phyloP scores from a whole-genome alignment of 2,797 vertebrate genomes.

The Sebastes oblongus region DNA sequence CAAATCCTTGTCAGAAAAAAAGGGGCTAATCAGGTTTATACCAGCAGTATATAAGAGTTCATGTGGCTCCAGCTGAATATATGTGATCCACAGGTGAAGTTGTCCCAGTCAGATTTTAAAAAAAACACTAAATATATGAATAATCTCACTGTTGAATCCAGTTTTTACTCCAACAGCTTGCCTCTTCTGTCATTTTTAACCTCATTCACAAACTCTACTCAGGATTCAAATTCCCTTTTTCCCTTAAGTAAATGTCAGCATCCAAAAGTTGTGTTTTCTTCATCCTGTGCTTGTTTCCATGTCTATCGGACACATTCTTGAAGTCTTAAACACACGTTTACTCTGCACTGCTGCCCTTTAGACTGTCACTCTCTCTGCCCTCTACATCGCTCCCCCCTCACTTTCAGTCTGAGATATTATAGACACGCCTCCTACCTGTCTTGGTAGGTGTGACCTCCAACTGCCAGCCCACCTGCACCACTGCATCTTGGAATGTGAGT shows the following conservation, averaged over 20 bases:
- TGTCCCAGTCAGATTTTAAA: background rate
- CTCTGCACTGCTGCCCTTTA: conserved; percentile 62
- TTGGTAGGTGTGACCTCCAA: conserved; percentile 77
- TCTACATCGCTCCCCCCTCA: conserved; percentile 13
- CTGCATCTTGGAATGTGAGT: conserved; percentile 83
- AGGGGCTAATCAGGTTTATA: background rate
- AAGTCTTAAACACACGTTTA: background rate
- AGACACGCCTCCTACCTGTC: conserved; percentile 81
- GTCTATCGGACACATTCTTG: background rate
- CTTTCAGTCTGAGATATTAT: conserved; percentile 29
- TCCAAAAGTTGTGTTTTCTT: conserved; percentile 15
- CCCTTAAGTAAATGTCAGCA: background rate
- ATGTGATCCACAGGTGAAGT: background rate
- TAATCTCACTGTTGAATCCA: background rate
- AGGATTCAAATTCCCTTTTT: background rate
- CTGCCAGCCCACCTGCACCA: conserved; percentile 81
- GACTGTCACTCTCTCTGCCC: conserved; percentile 35
- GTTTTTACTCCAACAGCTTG: background rate
- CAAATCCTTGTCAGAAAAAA: conserved; percentile 32
- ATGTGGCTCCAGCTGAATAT: background rate
- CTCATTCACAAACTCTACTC: background rate
- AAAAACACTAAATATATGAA: background rate
- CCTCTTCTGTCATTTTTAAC: background rate
- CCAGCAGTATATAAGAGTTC: background rate
- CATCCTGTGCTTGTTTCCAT: conserved; percentile 16